Evolutionary conservation across 2,797 vertebrate genomes (phyloP).

Genomic region (Xiphorhynchus erythropygius): DNA sequence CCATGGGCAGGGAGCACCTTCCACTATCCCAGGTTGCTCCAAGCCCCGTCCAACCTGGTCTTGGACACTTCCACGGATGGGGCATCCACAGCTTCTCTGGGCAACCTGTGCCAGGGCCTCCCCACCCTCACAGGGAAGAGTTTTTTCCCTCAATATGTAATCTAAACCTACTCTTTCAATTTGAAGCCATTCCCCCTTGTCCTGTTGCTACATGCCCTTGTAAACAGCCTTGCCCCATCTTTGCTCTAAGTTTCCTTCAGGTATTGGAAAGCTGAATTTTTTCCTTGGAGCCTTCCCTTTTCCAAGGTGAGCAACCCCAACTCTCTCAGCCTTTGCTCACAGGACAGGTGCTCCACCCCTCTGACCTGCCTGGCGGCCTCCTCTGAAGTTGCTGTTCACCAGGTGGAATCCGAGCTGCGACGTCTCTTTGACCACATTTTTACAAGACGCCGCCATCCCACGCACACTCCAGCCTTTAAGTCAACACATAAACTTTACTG

Average conservation of each 20-base stretch:
- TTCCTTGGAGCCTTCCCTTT: background rate
- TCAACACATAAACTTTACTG: background rate
- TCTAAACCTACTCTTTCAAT: background rate
- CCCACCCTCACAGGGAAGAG: background rate
- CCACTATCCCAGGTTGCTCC: background rate
- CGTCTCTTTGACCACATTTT: background rate
- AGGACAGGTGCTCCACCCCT: background rate
- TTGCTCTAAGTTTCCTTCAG: background rate
- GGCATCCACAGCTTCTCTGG: background rate
- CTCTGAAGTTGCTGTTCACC: background rate
- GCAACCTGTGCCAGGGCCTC: background rate
- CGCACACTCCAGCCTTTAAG: background rate
- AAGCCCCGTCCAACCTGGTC: background rate
- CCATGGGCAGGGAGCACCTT: background rate
- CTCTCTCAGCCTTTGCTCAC: background rate
- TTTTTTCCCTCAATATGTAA: background rate
- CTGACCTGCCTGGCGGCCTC: background rate
- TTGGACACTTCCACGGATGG: background rate
- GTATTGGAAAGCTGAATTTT: background rate
- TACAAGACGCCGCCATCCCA: fast-evolving
- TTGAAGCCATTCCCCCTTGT: background rate
- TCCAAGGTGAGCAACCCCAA: background rate
- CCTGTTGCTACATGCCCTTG: background rate
- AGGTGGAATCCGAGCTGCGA: fast-evolving
- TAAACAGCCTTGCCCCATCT: background rate